Base-by-base conservation (phyloP, 2,113 vertebrate genomes). In the Oxyruncus cristatus region DNA sequence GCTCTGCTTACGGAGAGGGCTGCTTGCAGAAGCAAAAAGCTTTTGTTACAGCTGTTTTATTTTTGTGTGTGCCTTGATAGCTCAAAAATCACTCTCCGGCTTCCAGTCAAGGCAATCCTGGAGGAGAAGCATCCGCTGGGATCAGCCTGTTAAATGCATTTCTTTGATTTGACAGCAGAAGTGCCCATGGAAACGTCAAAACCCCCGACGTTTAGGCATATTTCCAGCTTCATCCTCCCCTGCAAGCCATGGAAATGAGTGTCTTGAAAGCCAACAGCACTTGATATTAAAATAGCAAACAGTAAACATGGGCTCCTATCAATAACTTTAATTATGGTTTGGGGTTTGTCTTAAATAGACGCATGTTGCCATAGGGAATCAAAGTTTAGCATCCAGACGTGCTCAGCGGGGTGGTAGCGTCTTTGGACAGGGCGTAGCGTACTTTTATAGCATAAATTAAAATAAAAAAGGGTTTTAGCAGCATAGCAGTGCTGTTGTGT, bases 321-420 rank as follows among this genome's bases (percentile, higher is more conserved):
- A 62, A 88, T 93, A 92, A 88, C 71, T 88, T 94, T 66, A 95
- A 94, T 95, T 95, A 92, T 65, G 41, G 88, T 79, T 93, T 87
- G 77, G 70, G 14, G 56, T 95, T 93, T 95, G 70, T 79, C 78
- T 94, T 81, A 92, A 94, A 89, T 94, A 94, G 62, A 53, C 37
- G 2, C 66, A 12, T 2, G 27, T 87, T 88, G 58, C 91, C 71
- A 73, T 72, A 82, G 46, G 32, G 78, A 93, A 88, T 56, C 75
- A 18, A 37, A 87, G 66, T 91, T 93, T 46, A 95, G 90, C 62
- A 65, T 97, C 74, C 85, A 92, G 93, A 82, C 62, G 0, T 28
- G 66, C 85, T 95, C 82, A 55, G 88, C 7, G 0, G 91, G 74
- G 71, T 42, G 78, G 88, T 67, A 88, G 85, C 52, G 3, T 93